Percentiles rank a stretch among this genome's conserved stretches.
These are phyloP conservation scores for Tragelaphus strepsiceros DNA, from an alignment of 2,113 vertebrate genomes.

Conservation along the genomic window DNA sequence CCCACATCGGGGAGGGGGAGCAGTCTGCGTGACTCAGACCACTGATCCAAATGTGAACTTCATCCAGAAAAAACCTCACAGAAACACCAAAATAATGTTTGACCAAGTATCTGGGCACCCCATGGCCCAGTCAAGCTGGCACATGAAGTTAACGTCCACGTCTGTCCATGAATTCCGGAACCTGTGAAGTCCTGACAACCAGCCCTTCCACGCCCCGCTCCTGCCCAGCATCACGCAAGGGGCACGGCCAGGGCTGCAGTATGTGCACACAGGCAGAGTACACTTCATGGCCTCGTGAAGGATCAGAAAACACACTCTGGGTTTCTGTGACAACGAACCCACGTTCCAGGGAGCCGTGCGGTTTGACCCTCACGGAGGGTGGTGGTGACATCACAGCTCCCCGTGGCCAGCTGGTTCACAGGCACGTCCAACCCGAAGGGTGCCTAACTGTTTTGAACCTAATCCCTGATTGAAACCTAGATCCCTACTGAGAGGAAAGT, in stretches of 20 bases:
- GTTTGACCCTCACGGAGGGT: not conserved
- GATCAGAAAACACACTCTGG: not conserved
- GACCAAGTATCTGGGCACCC: not conserved
- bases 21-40: not conserved
- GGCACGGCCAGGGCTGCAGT: accelerated
- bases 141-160: not conserved
- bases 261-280: too few species aligned
- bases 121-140: not conserved
- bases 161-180: not conserved
- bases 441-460: not conserved
- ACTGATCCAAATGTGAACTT: not conserved
- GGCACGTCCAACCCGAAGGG: not conserved
- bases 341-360: not conserved
- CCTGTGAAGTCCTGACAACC: not conserved
- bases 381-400: not conserved
- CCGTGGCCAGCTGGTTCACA: not conserved
- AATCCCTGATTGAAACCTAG: not conserved
- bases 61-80: not conserved
- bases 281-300: not conserved
- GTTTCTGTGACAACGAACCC: too few species aligned
- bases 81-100: not conserved
- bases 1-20: not conserved
- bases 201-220: accelerated
- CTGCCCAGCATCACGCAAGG: not conserved
- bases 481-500: not conserved